Evolutionary conservation across 2,797 vertebrate genomes (phyloP), one percentile per base, ranked within the genome.

Genomic region (Centroberyx gerrardi): DNA sequence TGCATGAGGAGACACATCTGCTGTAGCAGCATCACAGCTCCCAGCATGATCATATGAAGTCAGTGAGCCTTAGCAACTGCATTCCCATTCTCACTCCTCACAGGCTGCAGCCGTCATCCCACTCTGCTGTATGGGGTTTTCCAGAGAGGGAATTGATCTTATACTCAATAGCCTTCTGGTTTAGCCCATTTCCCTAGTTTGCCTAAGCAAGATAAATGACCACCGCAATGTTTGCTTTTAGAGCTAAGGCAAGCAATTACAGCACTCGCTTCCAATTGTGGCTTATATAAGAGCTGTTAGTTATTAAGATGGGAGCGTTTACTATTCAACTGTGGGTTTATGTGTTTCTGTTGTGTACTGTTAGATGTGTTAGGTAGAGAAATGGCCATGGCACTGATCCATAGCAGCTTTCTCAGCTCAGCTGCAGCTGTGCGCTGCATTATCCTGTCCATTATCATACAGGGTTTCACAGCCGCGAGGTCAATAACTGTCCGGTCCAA

Each of bases 401-500:
- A 70, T 27, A 61, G 61, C 42, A 65, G 66, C 56, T 62, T 18
- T 68, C 22, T 44, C 54, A 13, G 14, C 55, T 71, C 62, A 61
- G 51, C 62, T 78, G 52, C 46, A 62, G 38, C 40, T 62, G 55
- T 51, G 48, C 66, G 38, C 70, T 70, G 68, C 52, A 59, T 61
- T 66, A 74, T 61, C 40, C 54, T 44, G 14, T 75, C 72, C 82
- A 85, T 87, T 85, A 88, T 75, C 70, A 75, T 62, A 75, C 68
- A 29, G 68, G 58, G 62, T 76, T 85, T 85, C 78, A 73, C 62
- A 54, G 60, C 33, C 68, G 65, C 52, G 48, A 44, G 56, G 66
- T 90, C 87, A 70, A 84, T 89, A 80, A 70, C 56, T 40, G 68
- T 81, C 80, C 63, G 59, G 56, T 52, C 49, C 46, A 53, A 80